Conservation (phyloP, 35 echinoderm and acorn worm genomes). For the Ophioderma brevispina region DNA sequence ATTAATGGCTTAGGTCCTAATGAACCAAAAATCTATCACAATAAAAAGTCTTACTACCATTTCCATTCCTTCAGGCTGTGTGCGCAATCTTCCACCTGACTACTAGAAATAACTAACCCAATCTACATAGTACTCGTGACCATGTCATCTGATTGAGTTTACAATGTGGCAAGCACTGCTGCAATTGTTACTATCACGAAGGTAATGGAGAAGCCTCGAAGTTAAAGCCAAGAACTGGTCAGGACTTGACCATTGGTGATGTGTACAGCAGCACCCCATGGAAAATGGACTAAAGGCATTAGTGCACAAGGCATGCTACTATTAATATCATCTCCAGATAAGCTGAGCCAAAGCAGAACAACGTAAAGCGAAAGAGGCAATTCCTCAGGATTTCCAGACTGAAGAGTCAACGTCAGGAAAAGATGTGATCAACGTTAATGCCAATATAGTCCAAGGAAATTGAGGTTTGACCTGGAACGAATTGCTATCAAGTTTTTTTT, state of each 20-base stretch:
- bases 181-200: neutral
- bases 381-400: neutral
- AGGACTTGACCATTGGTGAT: too few relatives aligned
- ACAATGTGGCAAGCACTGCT: neutral
- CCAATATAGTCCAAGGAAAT: too few relatives aligned
- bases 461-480: too few relatives aligned
- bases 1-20: too few relatives aligned
- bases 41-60: too few relatives aligned
- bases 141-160: neutral
- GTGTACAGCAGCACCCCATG: constrained; percentile 5
- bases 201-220: neutral
- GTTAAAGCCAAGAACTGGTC: neutral
- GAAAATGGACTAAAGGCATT: neutral
- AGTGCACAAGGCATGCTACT: neutral
- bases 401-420: neutral
- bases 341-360: neutral
- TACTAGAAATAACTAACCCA: too few relatives aligned
- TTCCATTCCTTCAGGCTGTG: too few relatives aligned
- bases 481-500: too few relatives aligned
- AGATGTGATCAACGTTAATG: neutral
- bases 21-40: too few relatives aligned
- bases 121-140: too few relatives aligned
- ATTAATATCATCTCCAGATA: neutral
- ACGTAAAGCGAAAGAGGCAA: neutral
- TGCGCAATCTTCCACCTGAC: too few relatives aligned